Conservation (phyloP, 2,888 invertebrate genomes). For the Brachycybe producta region DNA sequence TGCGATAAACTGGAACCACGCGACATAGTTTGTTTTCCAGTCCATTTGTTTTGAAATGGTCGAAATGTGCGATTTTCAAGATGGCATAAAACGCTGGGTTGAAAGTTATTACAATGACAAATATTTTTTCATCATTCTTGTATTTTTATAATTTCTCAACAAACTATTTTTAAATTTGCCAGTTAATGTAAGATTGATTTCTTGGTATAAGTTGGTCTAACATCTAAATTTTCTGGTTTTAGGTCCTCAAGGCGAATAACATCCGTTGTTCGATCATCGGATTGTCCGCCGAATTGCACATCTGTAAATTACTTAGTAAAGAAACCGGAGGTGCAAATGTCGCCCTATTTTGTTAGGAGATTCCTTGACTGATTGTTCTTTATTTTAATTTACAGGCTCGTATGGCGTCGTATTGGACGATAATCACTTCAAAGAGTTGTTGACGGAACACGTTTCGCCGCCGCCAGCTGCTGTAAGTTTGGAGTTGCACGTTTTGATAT, state of each 20-base stretch:
- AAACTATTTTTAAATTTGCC: too few relatives aligned
- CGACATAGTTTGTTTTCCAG: too few relatives aligned
- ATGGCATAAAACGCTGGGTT: too few relatives aligned
- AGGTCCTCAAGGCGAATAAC: slow-evolving; percentile 60
- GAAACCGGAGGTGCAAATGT: slow-evolving; percentile 44
- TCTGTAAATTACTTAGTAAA: slow-evolving; percentile 71
- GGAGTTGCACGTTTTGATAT: slow-evolving; percentile 21
- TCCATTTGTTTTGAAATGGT: too few relatives aligned
- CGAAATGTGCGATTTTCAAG: too few relatives aligned
- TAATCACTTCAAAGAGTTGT: slow-evolving; percentile 47
- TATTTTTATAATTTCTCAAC: too few relatives aligned
- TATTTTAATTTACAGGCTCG: slow-evolving; percentile 47
- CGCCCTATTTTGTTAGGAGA: background rate
- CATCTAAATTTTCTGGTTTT: slow-evolving; percentile 26
- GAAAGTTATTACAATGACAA: too few relatives aligned
- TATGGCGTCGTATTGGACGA: slow-evolving; percentile 80
- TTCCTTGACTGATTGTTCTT: background rate
- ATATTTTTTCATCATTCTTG: too few relatives aligned
- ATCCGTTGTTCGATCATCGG: slow-evolving; percentile 91
- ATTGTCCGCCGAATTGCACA: slow-evolving; percentile 83
- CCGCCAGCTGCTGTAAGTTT: slow-evolving; percentile 28
- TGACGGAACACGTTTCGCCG: slow-evolving; percentile 39
- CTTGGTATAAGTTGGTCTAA: background rate
- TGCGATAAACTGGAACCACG: too few relatives aligned
- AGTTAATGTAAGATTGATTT: background rate